Evolutionary conservation across 2,113 vertebrate genomes (phyloP).

Genomic region (Neomonachus schauinslandi): DNA sequence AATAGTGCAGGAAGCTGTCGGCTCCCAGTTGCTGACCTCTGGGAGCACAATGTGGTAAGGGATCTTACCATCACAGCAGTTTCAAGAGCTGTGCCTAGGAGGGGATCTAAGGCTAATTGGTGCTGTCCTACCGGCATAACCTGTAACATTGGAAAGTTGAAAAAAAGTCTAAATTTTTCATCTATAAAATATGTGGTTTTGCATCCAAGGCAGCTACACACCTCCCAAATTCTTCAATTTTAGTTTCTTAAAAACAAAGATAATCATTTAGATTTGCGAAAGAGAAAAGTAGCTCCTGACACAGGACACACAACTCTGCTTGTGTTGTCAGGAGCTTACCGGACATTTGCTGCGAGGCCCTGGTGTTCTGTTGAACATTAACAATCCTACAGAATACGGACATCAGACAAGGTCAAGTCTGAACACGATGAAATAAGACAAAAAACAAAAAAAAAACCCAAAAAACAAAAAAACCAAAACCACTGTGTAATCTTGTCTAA

Average conservation of each 20-base stretch:
- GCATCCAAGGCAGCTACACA: background rate
- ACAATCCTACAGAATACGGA: background rate
- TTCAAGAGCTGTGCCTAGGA: constrained; percentile 40
- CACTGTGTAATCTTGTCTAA: background rate
- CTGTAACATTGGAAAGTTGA: constrained; percentile 37
- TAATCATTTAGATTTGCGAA: background rate
- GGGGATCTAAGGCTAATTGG: background rate
- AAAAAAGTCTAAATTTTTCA: background rate
- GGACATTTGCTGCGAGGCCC: background rate
- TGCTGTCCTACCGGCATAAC: constrained; percentile 53
- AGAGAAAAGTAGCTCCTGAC: background rate
- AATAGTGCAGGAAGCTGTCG: background rate
- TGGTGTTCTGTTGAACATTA: background rate
- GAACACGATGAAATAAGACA: background rate
- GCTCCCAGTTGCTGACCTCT: background rate
- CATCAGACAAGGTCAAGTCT: background rate
- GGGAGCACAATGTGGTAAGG: background rate
- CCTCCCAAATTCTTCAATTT: background rate
- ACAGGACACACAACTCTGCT: background rate
- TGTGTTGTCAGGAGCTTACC: background rate
- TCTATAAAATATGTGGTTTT: background rate
- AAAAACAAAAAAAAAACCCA: no score
- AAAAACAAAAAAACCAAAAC: background rate
- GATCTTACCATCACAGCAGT: constrained; percentile 41
- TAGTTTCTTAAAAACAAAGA: background rate